Evolutionary conservation across 2,888 invertebrate genomes (phyloP), one percentile per base, ranked within the genome.

Genomic region (Dascillus cervinus): DNA sequence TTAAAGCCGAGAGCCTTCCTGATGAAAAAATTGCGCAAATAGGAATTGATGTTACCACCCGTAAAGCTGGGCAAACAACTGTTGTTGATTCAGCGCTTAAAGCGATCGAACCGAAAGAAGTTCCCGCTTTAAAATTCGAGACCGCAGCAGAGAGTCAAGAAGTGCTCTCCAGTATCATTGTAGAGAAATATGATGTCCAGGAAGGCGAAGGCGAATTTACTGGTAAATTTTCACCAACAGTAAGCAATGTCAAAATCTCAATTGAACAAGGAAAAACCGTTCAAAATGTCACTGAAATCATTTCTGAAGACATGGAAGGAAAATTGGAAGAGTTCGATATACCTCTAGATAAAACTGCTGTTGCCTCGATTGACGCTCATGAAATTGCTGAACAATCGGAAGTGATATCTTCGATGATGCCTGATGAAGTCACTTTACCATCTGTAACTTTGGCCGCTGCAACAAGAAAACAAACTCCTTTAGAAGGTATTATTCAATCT

Each of bases 191-290:
- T 47, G 31, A 59, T 13, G 39, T 55, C 4, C 52, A 60, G 44
- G 76, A 76, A 55, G 68, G 62, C 44, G 76, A 75, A 62, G 55
- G 58, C 14, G 56, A 60, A 26, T 66, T 73, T 41, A 52, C 52
- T 13, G 63, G 58, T 22, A 64, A 66, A 41, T 55, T 68, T 14
- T 60, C 60, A 46, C 74, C 76, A 3, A 64, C 66, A 19, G 57
- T 57, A 4, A 69, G 67, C 42, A 61, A 57, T 21, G 69, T 68
- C 3, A 60, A 63, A 13, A 42, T 73, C n/a, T 48, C 46, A 26
- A 64, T 73, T 41, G 67, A 70, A 46, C 66, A 71, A 55, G 67
- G 64, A 19, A 66, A 70, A 53, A 55, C 66, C 42, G 50, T 72
- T 22, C 62, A 70, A 37, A 62, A 67, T 17, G 45, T 60, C 11